phyloP scores from a whole-genome alignment of 1,140 invertebrate species.

The Drosophila bifasciata region DNA sequence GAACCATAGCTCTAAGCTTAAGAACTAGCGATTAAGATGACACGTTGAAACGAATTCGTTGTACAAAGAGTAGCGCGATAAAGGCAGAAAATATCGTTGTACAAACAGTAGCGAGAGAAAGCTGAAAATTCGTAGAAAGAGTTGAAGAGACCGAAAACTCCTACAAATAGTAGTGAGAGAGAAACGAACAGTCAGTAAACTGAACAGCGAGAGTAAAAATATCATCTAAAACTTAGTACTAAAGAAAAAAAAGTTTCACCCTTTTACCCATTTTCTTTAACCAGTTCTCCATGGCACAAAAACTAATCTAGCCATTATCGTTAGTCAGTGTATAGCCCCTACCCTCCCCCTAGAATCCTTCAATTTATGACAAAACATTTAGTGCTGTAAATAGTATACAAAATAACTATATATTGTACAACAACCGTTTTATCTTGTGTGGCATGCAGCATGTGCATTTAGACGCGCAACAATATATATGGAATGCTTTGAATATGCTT shows the following conservation, averaged over 20 bases:
- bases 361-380: slow-evolving; percentile 61
- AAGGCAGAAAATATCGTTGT: slow-evolving; percentile 1
- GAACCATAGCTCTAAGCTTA: slow-evolving; percentile 64
- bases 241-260: slow-evolving; percentile 45
- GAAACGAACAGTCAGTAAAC: slow-evolving; percentile 20
- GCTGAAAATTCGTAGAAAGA: too few relatives aligned
- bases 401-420: slow-evolving; percentile 56
- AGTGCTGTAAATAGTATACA: slow-evolving; percentile 68
- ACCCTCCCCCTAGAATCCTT: slow-evolving; percentile 33
- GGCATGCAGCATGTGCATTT: slow-evolving; percentile 65
- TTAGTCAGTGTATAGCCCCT: slow-evolving; percentile 22
- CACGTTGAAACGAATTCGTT: slow-evolving; percentile 51
- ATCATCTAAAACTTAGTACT: slow-evolving; percentile 39
- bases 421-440: slow-evolving; percentile 39
- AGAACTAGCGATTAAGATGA: slow-evolving; percentile 41
- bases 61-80: slow-evolving; percentile 51
- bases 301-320: slow-evolving; percentile 3
- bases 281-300: slow-evolving; percentile 56
- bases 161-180: neutral
- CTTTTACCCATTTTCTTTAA: slow-evolving; percentile 16
- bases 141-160: too few relatives aligned
- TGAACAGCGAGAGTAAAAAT: slow-evolving; percentile 42
- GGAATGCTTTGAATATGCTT: slow-evolving; percentile 82
- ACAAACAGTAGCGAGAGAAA: too few relatives aligned
- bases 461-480: slow-evolving; percentile 57